Conservation (phyloP, 2,888 invertebrate species). For the Pycnomerus fuliginosus region DNA sequence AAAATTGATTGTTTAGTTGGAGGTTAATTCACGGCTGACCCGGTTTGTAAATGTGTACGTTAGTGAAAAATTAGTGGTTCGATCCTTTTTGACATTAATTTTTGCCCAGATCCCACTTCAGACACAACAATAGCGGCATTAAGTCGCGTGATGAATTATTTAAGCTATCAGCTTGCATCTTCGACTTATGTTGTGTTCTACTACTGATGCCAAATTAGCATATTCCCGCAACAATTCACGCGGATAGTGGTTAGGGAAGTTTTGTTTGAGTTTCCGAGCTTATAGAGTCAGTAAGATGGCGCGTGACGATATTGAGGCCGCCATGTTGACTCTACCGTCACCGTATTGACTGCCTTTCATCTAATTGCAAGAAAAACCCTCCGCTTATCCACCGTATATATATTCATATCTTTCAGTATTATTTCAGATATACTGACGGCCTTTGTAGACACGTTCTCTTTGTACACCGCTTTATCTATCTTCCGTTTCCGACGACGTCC, state of each 20-base stretch:
- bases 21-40: no score
- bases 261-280: slow-evolving; percentile 30
- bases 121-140: no score
- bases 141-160: slow-evolving; percentile 11
- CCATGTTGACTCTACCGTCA: slow-evolving; percentile 26
- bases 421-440: slow-evolving; percentile 20
- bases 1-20: no score
- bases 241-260: slow-evolving; percentile 14
- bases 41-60: no score
- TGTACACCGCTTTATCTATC: slow-evolving; percentile 24
- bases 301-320: slow-evolving; percentile 31
- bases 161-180: background rate
- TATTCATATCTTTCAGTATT: slow-evolving; percentile 17
- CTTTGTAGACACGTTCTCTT: slow-evolving; percentile 25
- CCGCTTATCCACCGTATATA: background rate
- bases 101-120: no score
- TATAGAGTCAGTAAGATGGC: slow-evolving; percentile 35
- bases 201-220: slow-evolving; percentile 25
- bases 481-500: slow-evolving; percentile 23
- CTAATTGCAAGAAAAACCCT: background rate
- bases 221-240: slow-evolving; percentile 25
- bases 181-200: slow-evolving; percentile 16
- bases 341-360: no score
- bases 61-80: no score
- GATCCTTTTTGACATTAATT: no score